phyloP scores from a whole-genome alignment of 1,140 invertebrate genomes.

The Batillaria attramentaria region DNA sequence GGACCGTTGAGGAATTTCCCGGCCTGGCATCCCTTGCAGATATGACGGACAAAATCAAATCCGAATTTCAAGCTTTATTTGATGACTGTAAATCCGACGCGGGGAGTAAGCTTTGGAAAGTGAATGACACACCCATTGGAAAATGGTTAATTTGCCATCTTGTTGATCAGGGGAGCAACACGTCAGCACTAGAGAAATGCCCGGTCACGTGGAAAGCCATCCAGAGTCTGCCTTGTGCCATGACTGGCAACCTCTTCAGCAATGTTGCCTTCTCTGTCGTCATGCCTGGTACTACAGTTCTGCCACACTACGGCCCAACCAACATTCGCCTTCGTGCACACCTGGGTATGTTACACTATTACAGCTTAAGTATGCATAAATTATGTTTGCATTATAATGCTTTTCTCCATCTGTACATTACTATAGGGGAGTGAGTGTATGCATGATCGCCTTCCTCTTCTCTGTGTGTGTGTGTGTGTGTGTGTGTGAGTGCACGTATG shows the following conservation, averaged over 20 bases:
- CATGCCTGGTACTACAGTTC: slow-evolving; percentile 54
- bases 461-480: slow-evolving; percentile 2
- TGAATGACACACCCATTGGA: slow-evolving; percentile 56
- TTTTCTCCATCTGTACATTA: no score
- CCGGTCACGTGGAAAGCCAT: slow-evolving; percentile 50
- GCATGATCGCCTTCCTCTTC: not conserved
- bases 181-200: slow-evolving; percentile 43
- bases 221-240: slow-evolving; percentile 36
- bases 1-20: slow-evolving; percentile 35
- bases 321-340: slow-evolving; percentile 61
- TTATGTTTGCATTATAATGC: no score
- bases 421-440: not conserved
- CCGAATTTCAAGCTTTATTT: slow-evolving; percentile 41
- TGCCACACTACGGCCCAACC: slow-evolving; percentile 60
- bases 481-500: slow-evolving; percentile 1
- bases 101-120: slow-evolving; percentile 40
- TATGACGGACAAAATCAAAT: slow-evolving; percentile 41
- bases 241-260: slow-evolving; percentile 60
- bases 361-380: no score
- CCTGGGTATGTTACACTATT: slow-evolving; percentile 48
- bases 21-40: slow-evolving; percentile 36
- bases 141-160: slow-evolving; percentile 61
- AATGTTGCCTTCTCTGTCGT: slow-evolving; percentile 62
- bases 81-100: not conserved
- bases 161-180: slow-evolving; percentile 58